Evolutionary conservation across 2,113 vertebrate genomes (phyloP), one percentile per base, ranked within the genome.

Genomic region (Entelurus aequoreus): DNA sequence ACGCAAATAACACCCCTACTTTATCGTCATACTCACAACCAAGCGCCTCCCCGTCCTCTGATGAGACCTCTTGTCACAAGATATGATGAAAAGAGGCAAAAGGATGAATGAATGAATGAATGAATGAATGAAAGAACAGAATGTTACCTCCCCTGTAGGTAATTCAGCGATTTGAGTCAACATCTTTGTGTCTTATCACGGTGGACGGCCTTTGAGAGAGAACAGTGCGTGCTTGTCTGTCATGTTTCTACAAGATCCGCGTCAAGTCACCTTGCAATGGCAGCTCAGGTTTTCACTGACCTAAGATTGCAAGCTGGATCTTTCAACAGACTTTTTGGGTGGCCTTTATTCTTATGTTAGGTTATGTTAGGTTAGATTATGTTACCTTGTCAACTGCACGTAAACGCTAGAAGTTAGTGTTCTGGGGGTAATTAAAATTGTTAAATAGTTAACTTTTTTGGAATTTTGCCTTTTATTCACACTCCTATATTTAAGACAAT

Each of bases 171-270:
- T 85, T 80, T 78, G 75, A 81, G 79, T 83, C 82, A 55, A n/a
- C 56, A 79, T 86, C 76, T 68, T 72, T 82, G 68, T 72, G 54
- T 48, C 65, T 86, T 84, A 84, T 88, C 79, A 47, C 15, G 53
- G 48, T 36, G 16, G 49, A 77, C 74, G 80, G 65, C 58, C 4
- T 74, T 63, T 46, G 58, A 60, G 59, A 74, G 62, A 50, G 72
- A 75, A 71, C 55, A 63, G 80, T 84, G 79, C 76, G 76, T 78
- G 69, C 59, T 62, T 11, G 28, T 66, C 55, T 79, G 84, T 82
- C 82, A 80, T 8, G 16, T 63, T 60, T 68, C 69, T 74, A 62
- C 74, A 86, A 47, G 56, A 56, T 76, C 67, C 12, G 54, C 61
- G 52, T 56, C 71, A 63, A 52, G 65, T 84, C 76, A 60, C 48